Conservation (phyloP, 2,888 invertebrate genomes). For the Drosophila kambysellisi region DNA sequence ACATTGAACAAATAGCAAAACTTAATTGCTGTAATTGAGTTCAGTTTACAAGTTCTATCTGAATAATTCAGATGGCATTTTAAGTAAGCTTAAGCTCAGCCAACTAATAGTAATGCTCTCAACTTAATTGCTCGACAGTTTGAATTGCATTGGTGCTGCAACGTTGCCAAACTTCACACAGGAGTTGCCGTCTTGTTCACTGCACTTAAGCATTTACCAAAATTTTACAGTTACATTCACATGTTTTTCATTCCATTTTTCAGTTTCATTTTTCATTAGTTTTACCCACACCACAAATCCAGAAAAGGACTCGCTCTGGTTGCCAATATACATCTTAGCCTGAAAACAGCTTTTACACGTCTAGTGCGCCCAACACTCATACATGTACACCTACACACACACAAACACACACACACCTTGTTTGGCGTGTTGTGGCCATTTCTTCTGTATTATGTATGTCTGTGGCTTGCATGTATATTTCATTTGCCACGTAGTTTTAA, state of each 20-base stretch:
- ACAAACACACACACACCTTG: background rate
- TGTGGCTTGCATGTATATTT: conserved; percentile 68
- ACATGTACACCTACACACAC: conserved; percentile 12
- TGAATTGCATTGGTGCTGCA: conserved; percentile 26
- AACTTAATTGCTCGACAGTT: conserved; percentile 47
- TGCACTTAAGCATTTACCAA: conserved; percentile 39
- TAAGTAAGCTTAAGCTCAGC: conserved; percentile 10
- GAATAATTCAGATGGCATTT: conserved; percentile 14
- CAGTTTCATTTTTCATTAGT: conserved; percentile 39
- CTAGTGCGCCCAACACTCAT: conserved; percentile 23
- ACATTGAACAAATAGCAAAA: background rate
- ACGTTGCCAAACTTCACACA: conserved; percentile 48
- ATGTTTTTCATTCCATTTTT: conserved; percentile 5
- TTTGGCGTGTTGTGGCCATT: conserved; percentile 20
- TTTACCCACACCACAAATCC: conserved; percentile 11
- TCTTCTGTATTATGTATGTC: conserved; percentile 54
- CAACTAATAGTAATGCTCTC: conserved; percentile 39
- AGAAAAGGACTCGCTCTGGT: conserved; percentile 19
- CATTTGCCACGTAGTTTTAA: conserved; percentile 81
- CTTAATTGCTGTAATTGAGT: conserved; percentile 6
- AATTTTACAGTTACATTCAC: conserved; percentile 34
- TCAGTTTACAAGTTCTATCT: background rate
- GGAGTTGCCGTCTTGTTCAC: conserved; percentile 12
- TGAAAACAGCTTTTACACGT: conserved; percentile 39
- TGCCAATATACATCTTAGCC: conserved; percentile 44